Percentiles rank a stretch among this genome's conserved stretches.
These are phyloP conservation scores for Diaprepes abbreviatus DNA, from an alignment of 2,888 invertebrate species.

Conservation along the genomic window DNA sequence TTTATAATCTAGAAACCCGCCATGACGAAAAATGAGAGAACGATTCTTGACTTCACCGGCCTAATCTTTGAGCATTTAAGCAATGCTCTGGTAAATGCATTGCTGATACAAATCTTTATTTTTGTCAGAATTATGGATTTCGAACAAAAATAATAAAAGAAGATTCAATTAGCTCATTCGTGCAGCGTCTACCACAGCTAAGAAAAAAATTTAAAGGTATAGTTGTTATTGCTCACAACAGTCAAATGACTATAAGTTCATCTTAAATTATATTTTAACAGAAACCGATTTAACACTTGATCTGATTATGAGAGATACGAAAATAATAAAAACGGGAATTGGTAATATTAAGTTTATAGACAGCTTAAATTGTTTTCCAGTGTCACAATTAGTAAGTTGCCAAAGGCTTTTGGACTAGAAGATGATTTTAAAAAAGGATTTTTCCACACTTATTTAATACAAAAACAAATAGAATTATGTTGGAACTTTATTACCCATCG, in stretches of 20 bases:
- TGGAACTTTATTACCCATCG: slow-evolving; percentile 31
- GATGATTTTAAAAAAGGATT: slow-evolving; percentile 48
- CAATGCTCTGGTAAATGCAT: neutral
- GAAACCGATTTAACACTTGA: no score
- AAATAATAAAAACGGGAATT: slow-evolving; percentile 21
- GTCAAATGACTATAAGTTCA: slow-evolving; percentile 23
- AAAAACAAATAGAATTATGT: slow-evolving; percentile 34
- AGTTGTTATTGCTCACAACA: slow-evolving; percentile 23
- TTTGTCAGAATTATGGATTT: slow-evolving; percentile 7
- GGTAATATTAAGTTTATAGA: no score
- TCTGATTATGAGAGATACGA: slow-evolving; percentile 41
- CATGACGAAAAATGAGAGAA: neutral
- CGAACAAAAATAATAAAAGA: no score
- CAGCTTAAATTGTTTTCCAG: slow-evolving; percentile 41
- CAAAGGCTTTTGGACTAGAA: slow-evolving; percentile 46
- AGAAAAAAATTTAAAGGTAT: slow-evolving; percentile 5
- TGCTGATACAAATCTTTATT: neutral
- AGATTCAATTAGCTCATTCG: neutral
- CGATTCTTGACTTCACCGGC: neutral
- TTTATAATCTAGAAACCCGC: slow-evolving; percentile 8
- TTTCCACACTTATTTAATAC: slow-evolving; percentile 54
- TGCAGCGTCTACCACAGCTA: neutral
- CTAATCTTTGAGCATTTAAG: slow-evolving; percentile 10
- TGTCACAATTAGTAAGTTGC: slow-evolving; percentile 35
- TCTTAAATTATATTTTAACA: slow-evolving; percentile 35